Evolutionary conservation across 2,797 vertebrate genomes (phyloP).

Genomic region (Schizothorax lantsangensis): DNA sequence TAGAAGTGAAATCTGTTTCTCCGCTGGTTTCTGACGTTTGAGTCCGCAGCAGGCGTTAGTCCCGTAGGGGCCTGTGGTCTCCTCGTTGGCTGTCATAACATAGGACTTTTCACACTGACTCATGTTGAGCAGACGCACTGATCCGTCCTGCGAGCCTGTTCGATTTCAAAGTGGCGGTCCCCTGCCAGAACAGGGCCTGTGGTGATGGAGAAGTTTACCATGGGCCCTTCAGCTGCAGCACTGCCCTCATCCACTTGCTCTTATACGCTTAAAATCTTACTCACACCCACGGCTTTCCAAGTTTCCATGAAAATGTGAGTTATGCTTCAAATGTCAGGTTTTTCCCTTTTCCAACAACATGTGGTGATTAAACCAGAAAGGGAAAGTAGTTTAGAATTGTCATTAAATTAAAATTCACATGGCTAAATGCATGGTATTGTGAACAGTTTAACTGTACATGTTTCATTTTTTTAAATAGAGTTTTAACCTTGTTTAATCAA

Average conservation of each 20-base stretch:
- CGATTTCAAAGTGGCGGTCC: slow-evolving; percentile 44
- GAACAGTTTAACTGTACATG: not conserved
- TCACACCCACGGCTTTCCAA: slow-evolving; percentile 54
- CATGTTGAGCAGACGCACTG: slow-evolving; percentile 46
- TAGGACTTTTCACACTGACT: slow-evolving; percentile 45
- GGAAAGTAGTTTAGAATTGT: slow-evolving; percentile 46
- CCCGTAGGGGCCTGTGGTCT: slow-evolving; percentile 40
- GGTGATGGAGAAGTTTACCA: slow-evolving; percentile 40
- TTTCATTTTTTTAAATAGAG: not conserved
- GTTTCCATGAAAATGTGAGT: slow-evolving; percentile 59
- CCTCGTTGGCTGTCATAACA: slow-evolving; percentile 45
- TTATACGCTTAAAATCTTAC: slow-evolving; percentile 52
- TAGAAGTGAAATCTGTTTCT: slow-evolving; percentile 36
- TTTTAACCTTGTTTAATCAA: not conserved
- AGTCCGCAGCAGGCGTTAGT: slow-evolving; percentile 37
- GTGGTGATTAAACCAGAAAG: slow-evolving; percentile 51
- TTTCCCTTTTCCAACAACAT: slow-evolving; percentile 58
- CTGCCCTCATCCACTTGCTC: slow-evolving; percentile 33
- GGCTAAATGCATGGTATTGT: not conserved
- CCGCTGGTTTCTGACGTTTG: slow-evolving; percentile 1
- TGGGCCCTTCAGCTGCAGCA: slow-evolving; percentile 3
- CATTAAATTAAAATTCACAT: slow-evolving; percentile 22
- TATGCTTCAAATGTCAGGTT: slow-evolving; percentile 61
- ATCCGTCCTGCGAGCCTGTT: slow-evolving; percentile 42
- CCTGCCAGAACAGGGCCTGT: slow-evolving; percentile 40